Conservation (phyloP, 1,140 invertebrate species). For the Trichonephila clavipes region DNA sequence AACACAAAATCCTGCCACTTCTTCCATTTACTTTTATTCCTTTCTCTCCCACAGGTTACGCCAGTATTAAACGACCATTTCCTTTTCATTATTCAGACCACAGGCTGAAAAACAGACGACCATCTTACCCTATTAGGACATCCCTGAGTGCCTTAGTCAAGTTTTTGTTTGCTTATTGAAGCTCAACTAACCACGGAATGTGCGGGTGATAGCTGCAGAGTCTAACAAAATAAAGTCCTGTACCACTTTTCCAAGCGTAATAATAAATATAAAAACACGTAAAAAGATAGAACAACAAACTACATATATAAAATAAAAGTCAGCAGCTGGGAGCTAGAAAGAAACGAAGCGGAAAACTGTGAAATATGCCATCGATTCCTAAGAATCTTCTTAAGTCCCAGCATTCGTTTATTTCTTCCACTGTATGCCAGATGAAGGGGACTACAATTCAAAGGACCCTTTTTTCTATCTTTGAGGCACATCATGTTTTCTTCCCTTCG, state of each 20-base stretch:
- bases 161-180: background rate
- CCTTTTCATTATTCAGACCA: background rate
- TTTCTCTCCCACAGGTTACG: no score
- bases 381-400: background rate
- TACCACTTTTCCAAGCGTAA: background rate
- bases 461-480: background rate
- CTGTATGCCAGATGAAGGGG: background rate
- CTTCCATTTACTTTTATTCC: no score
- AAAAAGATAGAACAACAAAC: background rate
- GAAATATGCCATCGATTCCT: conserved; percentile 48
- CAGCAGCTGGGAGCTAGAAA: background rate
- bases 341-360: conserved; percentile 10
- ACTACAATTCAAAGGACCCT: conserved; percentile 2
- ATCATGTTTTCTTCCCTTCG: background rate
- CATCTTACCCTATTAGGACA: no score
- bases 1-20: no score
- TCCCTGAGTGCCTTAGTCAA: background rate
- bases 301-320: background rate
- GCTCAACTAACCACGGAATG: conserved; percentile 18
- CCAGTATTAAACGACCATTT: background rate
- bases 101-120: background rate
- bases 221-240: background rate
- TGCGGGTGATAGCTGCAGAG: background rate
- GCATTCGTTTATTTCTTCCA: background rate
- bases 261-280: background rate